These are phyloP conservation scores for Drosophila paulistorum DNA, from an alignment of 1,140 invertebrate genomes.

Conservation along the genomic window DNA sequence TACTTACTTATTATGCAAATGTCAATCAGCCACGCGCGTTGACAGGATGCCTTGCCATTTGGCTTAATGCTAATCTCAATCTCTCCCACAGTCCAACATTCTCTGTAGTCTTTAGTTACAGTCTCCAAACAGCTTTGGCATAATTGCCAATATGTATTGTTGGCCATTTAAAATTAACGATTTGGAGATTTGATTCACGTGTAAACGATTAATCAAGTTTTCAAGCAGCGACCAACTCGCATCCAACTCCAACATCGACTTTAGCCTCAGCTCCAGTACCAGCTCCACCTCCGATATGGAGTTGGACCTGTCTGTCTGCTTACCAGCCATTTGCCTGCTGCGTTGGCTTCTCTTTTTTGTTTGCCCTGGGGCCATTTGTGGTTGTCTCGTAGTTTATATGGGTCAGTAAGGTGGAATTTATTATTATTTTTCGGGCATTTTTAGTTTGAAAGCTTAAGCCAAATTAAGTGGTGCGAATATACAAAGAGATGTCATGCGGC, in stretches of 20 bases:
- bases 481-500: slow-evolving; percentile 64
- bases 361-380: slow-evolving; percentile 44
- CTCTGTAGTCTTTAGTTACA: background rate
- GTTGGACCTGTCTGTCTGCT: slow-evolving; percentile 18
- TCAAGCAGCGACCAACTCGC: slow-evolving; percentile 50
- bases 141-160: slow-evolving; percentile 69
- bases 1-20: slow-evolving; percentile 63
- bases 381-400: slow-evolving; percentile 56
- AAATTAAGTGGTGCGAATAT: slow-evolving; percentile 67
- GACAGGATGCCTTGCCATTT: slow-evolving; percentile 48
- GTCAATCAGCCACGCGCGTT: slow-evolving; percentile 67
- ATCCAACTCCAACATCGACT: slow-evolving; percentile 27
- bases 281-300: slow-evolving; percentile 20
- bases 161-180: slow-evolving; percentile 73
- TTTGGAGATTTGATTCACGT: slow-evolving; percentile 73
- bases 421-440: slow-evolving; percentile 52
- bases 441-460: slow-evolving; percentile 66
- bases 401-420: slow-evolving; percentile 76
- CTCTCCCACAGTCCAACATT: slow-evolving; percentile 37
- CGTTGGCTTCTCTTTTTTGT: slow-evolving; percentile 40
- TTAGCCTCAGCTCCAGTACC: slow-evolving; percentile 5
- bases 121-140: slow-evolving; percentile 22
- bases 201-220: slow-evolving; percentile 76
- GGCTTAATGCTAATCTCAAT: slow-evolving; percentile 32
- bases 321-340: slow-evolving; percentile 37